These are phyloP conservation scores for Sebastes miniatus DNA, from an alignment of 2,797 vertebrate species.

Conservation along the genomic window DNA sequence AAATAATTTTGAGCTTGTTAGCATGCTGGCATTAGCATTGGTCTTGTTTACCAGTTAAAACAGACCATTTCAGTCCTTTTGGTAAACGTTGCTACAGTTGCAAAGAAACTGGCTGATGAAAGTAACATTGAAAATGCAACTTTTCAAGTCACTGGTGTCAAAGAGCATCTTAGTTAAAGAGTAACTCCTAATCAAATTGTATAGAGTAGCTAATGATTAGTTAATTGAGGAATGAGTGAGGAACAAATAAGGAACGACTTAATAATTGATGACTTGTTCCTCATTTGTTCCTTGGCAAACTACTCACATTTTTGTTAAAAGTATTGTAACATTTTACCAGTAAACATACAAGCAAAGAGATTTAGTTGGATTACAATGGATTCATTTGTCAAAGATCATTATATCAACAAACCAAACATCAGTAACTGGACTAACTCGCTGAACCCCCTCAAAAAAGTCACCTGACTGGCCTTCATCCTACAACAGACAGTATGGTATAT, in stretches of 20 bases:
- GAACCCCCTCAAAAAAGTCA: not conserved
- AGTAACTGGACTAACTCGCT: not conserved
- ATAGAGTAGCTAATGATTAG: too few species aligned
- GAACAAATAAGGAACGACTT: too few species aligned
- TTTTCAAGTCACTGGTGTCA: not conserved
- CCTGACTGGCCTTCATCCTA: not conserved
- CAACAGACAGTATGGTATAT: not conserved
- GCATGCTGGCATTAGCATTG: not conserved
- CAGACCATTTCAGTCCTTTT: not conserved
- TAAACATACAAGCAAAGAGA: constrained; percentile 8
- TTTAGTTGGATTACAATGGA: constrained; percentile 17
- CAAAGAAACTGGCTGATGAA: too few species aligned
- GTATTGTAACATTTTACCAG: too few species aligned
- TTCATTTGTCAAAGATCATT: not conserved
- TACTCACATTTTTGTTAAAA: too few species aligned
- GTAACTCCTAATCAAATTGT: too few species aligned
- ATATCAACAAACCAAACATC: not conserved
- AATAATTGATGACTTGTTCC: too few species aligned
- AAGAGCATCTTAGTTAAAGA: not conserved
- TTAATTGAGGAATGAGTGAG: too few species aligned
- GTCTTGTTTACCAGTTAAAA: not conserved
- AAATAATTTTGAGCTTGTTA: not conserved
- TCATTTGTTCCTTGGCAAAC: too few species aligned
- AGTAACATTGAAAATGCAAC: not conserved
- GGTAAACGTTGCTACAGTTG: not conserved